Evolutionary conservation across 2,113 vertebrate species (phyloP).

Genomic region (Himantopus leucocephalus): DNA sequence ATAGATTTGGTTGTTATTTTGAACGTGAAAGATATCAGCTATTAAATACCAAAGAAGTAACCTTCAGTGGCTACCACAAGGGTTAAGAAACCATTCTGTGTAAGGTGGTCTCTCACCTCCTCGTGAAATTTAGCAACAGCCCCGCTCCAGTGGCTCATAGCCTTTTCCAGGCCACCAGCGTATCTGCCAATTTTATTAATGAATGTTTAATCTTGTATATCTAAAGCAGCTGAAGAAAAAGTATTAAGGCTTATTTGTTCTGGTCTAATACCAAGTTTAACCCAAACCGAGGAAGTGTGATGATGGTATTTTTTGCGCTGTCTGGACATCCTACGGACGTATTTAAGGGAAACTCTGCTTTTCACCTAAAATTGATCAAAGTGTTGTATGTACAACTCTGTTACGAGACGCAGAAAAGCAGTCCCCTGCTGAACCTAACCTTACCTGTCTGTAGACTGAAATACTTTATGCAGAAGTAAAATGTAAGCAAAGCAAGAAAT

Average conservation of each 20-base stretch:
- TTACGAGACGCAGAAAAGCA: neutral
- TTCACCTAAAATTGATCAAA: neutral
- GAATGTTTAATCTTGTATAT: accelerated
- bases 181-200: neutral
- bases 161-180: neutral
- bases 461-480: neutral
- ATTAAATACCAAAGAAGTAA: neutral
- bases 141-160: accelerated
- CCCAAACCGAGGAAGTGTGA: neutral
- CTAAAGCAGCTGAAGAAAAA: neutral
- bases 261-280: neutral
- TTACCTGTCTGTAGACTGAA: neutral
- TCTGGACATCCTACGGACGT: neutral
- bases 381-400: neutral
- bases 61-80: neutral
- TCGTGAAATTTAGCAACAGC: neutral
- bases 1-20: neutral
- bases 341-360: neutral
- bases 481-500: neutral
- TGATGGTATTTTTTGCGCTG: neutral
- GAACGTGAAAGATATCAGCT: neutral
- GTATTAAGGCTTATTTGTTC: neutral
- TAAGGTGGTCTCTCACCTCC: neutral
- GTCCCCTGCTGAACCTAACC: neutral
- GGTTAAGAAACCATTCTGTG: neutral